A percentile compares a stretch with the other conserved stretches of the same genome.
phyloP scores from a whole-genome alignment of 2,888 invertebrate genomes.

The Latrodectus hesperus region DNA sequence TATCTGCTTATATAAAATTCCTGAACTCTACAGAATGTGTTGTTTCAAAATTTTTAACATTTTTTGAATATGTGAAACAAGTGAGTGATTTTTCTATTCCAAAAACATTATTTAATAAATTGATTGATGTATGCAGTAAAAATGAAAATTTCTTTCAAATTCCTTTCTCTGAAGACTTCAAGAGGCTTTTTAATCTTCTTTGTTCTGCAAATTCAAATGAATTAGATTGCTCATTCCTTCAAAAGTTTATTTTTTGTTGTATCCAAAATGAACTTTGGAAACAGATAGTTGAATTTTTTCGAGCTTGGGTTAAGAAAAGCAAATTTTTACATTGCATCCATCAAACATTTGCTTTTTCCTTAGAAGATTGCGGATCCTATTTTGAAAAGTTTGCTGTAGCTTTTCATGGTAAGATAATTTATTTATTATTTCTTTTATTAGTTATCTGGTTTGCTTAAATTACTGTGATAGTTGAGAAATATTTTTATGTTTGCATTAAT shows the following conservation, averaged over 20 bases:
- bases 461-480: too few species aligned
- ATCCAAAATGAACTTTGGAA: neutral
- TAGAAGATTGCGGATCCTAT: neutral
- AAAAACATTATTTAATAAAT: neutral
- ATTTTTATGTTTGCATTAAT: too few species aligned
- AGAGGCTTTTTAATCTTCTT: neutral
- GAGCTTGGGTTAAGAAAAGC: neutral
- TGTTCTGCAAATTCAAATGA: neutral
- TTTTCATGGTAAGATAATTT: neutral
- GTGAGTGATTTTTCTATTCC: neutral
- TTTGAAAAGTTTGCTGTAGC: neutral
- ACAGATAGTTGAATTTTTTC: neutral
- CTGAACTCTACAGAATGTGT: neutral
- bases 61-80: neutral
- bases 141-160: neutral
- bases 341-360: neutral
- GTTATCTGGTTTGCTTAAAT: too few species aligned
- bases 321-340: neutral
- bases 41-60: neutral
- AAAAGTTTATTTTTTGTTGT: neutral
- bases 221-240: neutral
- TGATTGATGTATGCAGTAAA: neutral
- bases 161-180: neutral
- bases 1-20: neutral
- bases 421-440: too few species aligned